These are phyloP conservation scores for Apodemus speciosus DNA, from an alignment of 2,113 vertebrate genomes.

Conservation along the genomic window DNA sequence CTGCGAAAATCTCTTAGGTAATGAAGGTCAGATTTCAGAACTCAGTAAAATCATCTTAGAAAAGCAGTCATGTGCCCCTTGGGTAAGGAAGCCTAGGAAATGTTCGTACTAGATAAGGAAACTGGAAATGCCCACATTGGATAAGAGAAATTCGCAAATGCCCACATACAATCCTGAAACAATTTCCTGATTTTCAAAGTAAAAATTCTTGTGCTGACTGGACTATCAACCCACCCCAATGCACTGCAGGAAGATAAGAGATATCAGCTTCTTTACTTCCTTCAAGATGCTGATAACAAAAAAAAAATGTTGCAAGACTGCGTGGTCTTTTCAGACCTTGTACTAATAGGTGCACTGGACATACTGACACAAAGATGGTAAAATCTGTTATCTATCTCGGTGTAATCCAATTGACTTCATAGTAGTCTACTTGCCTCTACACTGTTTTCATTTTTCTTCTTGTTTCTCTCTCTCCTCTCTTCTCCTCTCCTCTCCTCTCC, in stretches of 20 bases:
- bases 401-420: constrained; percentile 13
- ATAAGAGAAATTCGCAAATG: constrained; percentile 53
- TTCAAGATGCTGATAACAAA: constrained; percentile 44
- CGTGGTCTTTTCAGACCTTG: neutral
- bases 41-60: constrained; percentile 47
- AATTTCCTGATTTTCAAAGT: constrained; percentile 63
- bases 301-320: constrained; percentile 33
- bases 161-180: constrained; percentile 36
- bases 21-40: constrained; percentile 53
- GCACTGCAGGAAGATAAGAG: constrained; percentile 65
- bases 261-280: constrained; percentile 41
- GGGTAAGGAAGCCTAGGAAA: constrained; percentile 51
- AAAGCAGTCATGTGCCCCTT: constrained; percentile 18
- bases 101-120: constrained; percentile 35
- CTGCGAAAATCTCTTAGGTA: constrained; percentile 46
- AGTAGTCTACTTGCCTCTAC: neutral
- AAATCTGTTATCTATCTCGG: constrained; percentile 5
- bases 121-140: constrained; percentile 32
- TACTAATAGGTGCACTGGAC: neutral
- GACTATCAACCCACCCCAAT: constrained; percentile 6
- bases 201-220: constrained; percentile 56
- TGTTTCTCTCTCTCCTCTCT: no score
- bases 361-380: constrained; percentile 13
- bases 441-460: neutral
- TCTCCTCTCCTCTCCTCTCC: no score